These are phyloP conservation scores for Chiridota heheva DNA, from an alignment of 35 echinoderm and acorn worm species.

Conservation along the genomic window DNA sequence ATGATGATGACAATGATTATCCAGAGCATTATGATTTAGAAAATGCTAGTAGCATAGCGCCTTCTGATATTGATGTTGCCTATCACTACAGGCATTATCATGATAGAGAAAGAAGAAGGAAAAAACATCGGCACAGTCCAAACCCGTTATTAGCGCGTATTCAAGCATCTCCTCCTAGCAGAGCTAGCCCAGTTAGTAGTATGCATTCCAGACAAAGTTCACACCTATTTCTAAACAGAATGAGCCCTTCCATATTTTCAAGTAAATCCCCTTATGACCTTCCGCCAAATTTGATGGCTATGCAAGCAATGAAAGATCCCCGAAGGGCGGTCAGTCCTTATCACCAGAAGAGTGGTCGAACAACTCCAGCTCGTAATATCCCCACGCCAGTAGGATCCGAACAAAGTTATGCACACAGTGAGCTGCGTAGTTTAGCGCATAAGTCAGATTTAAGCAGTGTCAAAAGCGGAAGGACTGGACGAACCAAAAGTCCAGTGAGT, in stretches of 20 bases:
- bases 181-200: constrained; percentile 62
- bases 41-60: constrained; percentile 97
- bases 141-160: constrained; percentile 77
- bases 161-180: constrained; percentile 51
- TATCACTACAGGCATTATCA: constrained; percentile 98
- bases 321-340: constrained; percentile 55
- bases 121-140: constrained; percentile 67
- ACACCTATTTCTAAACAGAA: constrained; percentile 33
- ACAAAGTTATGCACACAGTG: constrained; percentile 68
- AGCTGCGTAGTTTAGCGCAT: constrained; percentile 76
- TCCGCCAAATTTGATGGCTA: constrained; percentile 32
- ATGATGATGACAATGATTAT: constrained; percentile 13
- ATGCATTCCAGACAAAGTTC: constrained; percentile 60
- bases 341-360: constrained; percentile 3
- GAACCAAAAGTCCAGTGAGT: constrained; percentile 59
- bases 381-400: constrained; percentile 67
- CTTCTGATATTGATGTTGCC: constrained; percentile 92
- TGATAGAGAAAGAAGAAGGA: constrained; percentile 66
- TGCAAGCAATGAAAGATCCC: constrained; percentile 29
- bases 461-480: constrained; percentile 42
- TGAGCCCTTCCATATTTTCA: constrained; percentile 33
- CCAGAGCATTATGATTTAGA: constrained; percentile 95
- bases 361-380: constrained; percentile 54
- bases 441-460: constrained; percentile 74
- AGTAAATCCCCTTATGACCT: constrained; percentile 14